Percentiles rank a stretch among this genome's conserved stretches.
phyloP scores from a whole-genome alignment of 37 sponge, comb jelly and placozoan species.

The Ianthella basta region DNA sequence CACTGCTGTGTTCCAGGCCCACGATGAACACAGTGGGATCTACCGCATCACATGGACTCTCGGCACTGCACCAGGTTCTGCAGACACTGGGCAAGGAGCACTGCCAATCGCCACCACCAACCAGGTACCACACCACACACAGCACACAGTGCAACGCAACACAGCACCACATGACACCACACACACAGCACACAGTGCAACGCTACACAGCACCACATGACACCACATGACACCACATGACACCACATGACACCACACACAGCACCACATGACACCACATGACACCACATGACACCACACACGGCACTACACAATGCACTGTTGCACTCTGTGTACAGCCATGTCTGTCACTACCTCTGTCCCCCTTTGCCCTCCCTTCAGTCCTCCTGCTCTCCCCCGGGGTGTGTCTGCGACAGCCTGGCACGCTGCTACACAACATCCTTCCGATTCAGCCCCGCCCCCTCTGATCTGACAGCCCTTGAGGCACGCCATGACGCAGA shows the following conservation, averaged over 20 bases:
- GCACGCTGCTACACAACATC: slow-evolving; percentile 29
- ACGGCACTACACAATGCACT: too few species aligned
- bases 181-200: too few species aligned
- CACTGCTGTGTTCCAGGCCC: slow-evolving; percentile 43
- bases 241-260: too few species aligned
- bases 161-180: too few species aligned
- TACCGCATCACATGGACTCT: slow-evolving; percentile 60
- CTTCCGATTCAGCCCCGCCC: slow-evolving; percentile 38
- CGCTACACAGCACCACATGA: too few species aligned
- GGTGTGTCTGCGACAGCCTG: slow-evolving; percentile 62
- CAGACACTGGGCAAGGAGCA: slow-evolving; percentile 53
- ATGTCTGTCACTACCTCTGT: too few species aligned
- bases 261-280: too few species aligned
- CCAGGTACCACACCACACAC: not conserved
- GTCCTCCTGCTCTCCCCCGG: not conserved
- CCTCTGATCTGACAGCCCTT: slow-evolving; percentile 26
- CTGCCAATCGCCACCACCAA: slow-evolving; percentile 32
- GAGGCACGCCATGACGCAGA: slow-evolving; percentile 69
- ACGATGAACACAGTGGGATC: slow-evolving; percentile 71
- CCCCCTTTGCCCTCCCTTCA: not conserved
- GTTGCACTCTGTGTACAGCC: too few species aligned
- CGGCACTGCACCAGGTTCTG: slow-evolving; percentile 33
- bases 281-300: too few species aligned
- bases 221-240: too few species aligned
- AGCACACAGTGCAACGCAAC: too few species aligned